These are phyloP conservation scores for Muntiacus reevesi DNA, from an alignment of 2,113 vertebrate genomes.

Conservation along the genomic window DNA sequence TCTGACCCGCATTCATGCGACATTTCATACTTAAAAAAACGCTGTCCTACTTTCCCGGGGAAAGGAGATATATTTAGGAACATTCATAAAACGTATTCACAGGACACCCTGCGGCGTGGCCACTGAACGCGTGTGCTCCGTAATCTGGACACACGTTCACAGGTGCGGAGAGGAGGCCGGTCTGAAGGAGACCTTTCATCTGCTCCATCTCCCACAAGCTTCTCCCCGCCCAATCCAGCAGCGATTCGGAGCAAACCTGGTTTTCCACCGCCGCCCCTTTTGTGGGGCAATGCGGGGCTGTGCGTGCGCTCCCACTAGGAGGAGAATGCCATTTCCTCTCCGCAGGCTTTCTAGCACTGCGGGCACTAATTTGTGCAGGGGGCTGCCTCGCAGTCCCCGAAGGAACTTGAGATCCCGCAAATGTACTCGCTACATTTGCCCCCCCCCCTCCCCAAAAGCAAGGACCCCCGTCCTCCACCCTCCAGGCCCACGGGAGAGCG, in stretches of 20 bases:
- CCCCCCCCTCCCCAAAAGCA: neutral
- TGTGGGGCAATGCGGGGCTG: conserved; percentile 22
- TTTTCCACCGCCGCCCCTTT: conserved; percentile 51
- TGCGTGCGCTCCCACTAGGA: conserved; percentile 17
- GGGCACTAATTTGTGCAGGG: conserved; percentile 15
- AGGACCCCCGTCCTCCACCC: neutral
- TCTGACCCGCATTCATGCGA: neutral
- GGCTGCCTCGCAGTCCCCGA: conserved; percentile 34
- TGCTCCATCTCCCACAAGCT: neutral
- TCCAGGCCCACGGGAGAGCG: neutral
- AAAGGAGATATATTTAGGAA: conserved; percentile 43
- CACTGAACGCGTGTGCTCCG: neutral
- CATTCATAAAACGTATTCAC: neutral
- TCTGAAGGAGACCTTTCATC: conserved; percentile 37
- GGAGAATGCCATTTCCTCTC: conserved; percentile 60
- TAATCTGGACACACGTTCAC: neutral
- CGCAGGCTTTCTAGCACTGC: conserved; percentile 55
- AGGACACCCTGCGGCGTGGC: conserved; percentile 50
- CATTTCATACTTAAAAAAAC: conserved; percentile 24
- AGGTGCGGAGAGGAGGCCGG: neutral
- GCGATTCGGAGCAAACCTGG: neutral
- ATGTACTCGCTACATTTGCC: neutral
- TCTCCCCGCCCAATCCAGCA: neutral
- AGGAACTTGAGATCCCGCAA: conserved; percentile 47
- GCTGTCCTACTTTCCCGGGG: conserved; percentile 31